A percentile compares a stretch with the other conserved stretches of the same genome.
Conservation (phyloP, 2,113 vertebrate genomes). For the Symphodus melops region DNA sequence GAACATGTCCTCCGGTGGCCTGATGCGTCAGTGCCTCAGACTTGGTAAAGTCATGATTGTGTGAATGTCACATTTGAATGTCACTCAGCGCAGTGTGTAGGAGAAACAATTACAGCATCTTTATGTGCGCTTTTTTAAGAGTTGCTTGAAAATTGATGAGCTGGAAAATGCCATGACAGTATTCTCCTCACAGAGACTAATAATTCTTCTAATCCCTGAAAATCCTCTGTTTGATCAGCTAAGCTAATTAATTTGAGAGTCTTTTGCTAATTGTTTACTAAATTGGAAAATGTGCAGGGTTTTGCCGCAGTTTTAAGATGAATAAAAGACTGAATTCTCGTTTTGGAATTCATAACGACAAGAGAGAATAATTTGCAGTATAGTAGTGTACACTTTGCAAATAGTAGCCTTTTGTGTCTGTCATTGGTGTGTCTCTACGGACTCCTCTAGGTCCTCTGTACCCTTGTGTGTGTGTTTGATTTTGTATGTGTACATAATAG, state of each 20-base stretch:
- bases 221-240: constrained; percentile 51
- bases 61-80: constrained; percentile 1
- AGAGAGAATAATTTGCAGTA: constrained; percentile 45
- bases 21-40: constrained; percentile 97
- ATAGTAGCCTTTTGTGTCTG: constrained; percentile 43
- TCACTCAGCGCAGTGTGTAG: neutral
- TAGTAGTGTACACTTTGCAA: constrained; percentile 28
- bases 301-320: constrained; percentile 25
- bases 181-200: constrained; percentile 36
- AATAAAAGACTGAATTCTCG: constrained; percentile 7
- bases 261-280: constrained; percentile 29
- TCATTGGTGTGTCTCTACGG: constrained; percentile 31
- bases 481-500: constrained; percentile 7
- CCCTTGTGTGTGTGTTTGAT: constrained; percentile 17
- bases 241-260: constrained; percentile 48
- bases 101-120: constrained; percentile 25
- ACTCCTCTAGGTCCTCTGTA: constrained; percentile 13
- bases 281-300: constrained; percentile 12
- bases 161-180: constrained; percentile 13
- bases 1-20: constrained; percentile 98
- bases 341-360: constrained; percentile 33
- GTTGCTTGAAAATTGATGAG: constrained; percentile 28
- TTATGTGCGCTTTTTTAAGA: neutral
- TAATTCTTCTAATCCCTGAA: constrained; percentile 54
- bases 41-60: constrained; percentile 73